Base-by-base conservation (phyloP, 1,140 invertebrate genomes). In the Drosophila persimilis region DNA sequence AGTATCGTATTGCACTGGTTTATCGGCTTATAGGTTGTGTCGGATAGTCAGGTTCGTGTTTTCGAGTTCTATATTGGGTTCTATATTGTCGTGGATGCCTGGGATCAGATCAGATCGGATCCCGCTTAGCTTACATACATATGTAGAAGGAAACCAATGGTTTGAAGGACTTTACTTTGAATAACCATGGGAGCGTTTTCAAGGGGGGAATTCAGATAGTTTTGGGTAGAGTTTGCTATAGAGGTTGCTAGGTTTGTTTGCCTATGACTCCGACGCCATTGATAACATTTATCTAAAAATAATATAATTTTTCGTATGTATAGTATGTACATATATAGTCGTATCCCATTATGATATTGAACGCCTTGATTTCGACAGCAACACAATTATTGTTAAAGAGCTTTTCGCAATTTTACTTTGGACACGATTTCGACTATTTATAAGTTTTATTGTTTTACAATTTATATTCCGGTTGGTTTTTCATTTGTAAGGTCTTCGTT, bases 231-330 rank as follows among this genome's bases (percentile, higher is more conserved):
- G 46, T 29, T 45, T 64, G 31, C 31, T 55, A 26, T 50, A 26
- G 29, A 50, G 35, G 56, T 48, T 24, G 26, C 44, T 47, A 35
- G 29, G 26, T 11, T 65, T 45, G 17, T 15, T 39, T 45, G 29
- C 35, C 52, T 17, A 41, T 35, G 59, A 50, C 45, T 17, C 24
- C 24, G 24, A 26, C 24, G 4, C 17, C 58, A 41, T 52, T 55
- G 52, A 65, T 76, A 67, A 86, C 80, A 77, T 71, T 86, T 80
- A 61, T 85, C 80, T 73, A 85, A 85, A 85, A 85, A 85, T 85
- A 85, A 85, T 74, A 67, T 67, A 58, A 56, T 62, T 47, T 69
- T 50, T 35, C 58, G 43, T 61, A 7, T 59, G 22, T 35, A 35
- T 9, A 31, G 1, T 9, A 9, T 31, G 8, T 31, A 31, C 11